These are phyloP conservation scores for Druon quercuslanigerum DNA, from an alignment of 1,140 invertebrate species.

Conservation along the genomic window DNA sequence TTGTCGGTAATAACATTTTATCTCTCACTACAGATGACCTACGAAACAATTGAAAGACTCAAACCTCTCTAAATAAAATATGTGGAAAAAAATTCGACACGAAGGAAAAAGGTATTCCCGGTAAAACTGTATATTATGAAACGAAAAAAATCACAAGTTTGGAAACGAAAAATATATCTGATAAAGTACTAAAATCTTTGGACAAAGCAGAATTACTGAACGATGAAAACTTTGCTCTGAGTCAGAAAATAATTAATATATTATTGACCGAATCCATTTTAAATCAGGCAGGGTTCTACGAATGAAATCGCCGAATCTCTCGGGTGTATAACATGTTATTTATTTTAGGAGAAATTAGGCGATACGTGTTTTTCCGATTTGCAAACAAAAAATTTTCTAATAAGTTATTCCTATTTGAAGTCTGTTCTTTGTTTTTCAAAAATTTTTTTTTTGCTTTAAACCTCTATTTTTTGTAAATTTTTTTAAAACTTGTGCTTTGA, in stretches of 20 bases:
- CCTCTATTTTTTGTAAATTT: no score
- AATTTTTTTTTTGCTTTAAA: no score
- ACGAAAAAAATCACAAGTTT: neutral
- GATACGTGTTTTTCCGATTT: no score
- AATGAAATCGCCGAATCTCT: no score
- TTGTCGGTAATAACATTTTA: slow-evolving; percentile 36
- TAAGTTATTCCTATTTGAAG: no score
- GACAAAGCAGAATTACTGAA: neutral
- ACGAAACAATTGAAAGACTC: slow-evolving; percentile 52
- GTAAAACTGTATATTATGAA: slow-evolving; percentile 38
- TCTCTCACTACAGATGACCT: slow-evolving; percentile 50
- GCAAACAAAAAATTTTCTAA: no score
- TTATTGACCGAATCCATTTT: neutral
- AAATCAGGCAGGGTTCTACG: no score
- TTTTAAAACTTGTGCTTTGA: no score
- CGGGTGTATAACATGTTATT: no score
- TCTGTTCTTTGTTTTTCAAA: no score
- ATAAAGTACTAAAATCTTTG: neutral
- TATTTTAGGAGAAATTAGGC: no score
- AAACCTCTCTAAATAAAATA: slow-evolving; percentile 39
- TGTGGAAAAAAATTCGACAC: no score
- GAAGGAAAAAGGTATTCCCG: slow-evolving; percentile 29
- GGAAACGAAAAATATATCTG: neutral
- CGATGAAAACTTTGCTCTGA: neutral
- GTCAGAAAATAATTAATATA: slow-evolving; percentile 1